Evolutionary conservation across 2,113 vertebrate species (phyloP), one percentile per base, ranked within the genome.

Genomic region (Elaphurus davidianus): DNA sequence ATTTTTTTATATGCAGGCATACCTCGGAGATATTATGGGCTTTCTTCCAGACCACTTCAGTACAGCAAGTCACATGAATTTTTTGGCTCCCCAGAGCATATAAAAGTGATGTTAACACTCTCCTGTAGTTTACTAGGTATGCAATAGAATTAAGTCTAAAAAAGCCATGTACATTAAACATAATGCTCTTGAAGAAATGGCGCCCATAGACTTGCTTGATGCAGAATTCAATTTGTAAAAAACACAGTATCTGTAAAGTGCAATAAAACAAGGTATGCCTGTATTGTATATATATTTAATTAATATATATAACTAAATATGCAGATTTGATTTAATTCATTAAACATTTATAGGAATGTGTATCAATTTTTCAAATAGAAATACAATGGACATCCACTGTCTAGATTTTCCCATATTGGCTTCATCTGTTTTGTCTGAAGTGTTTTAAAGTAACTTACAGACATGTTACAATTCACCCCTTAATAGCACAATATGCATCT

Each of bases 261-360:
- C 50, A 83, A 55, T 55, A 55, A 83, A 54, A 83, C 2, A n/a
- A 55, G 52, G 50, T 54, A 36, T 83, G 50, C 81, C 33, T 54
- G 21, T 83, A 52, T 84, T 79, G 50, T 36, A 23, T 84, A 55
- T 59, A 64, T 82, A 27, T 40, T 89, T 89, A 87, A 91, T 87
- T 94, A 64, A 74, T 74, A 92, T 87, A 82, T 87, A 52, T 57
- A 91, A 76, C 78, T 90, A 93, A 97, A 87, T 88, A 67, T 83
- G 9, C 13, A 93, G 23, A 57, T 74, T 84, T 97, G 36, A 45
- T 78, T 87, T 84, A 90, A 92, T 79, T 62, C 85, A 92, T 87
- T 59, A 87, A 64, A 90, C 27, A 79, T 60, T 96, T 47, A 47
- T 85, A 95, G 28, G 28, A 83, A 59, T 74, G 55, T 11, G 62